Evolutionary conservation across 2,113 vertebrate genomes (phyloP).

Genomic region (Sapayoa aenigma): DNA sequence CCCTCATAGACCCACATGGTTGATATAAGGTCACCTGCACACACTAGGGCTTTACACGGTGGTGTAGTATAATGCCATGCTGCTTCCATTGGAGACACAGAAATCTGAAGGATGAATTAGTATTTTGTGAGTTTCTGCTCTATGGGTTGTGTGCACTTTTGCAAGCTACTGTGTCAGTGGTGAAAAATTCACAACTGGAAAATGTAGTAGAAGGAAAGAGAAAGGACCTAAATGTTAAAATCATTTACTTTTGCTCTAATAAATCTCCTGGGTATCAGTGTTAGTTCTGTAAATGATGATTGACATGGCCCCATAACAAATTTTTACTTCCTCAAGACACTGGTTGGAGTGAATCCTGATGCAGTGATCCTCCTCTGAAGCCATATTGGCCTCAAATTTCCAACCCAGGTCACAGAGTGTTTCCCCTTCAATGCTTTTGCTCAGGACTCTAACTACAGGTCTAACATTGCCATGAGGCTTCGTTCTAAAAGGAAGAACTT

Average conservation of each 20-base stretch:
- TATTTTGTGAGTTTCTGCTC: neutral
- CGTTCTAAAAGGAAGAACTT: neutral
- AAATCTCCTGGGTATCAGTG: neutral
- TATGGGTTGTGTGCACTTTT: neutral
- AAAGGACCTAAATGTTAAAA: neutral
- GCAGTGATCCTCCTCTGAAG: neutral
- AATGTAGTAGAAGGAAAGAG: neutral
- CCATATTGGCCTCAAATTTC: neutral
- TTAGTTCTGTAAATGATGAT: neutral
- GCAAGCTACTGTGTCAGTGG: neutral
- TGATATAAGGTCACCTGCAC: too few species aligned
- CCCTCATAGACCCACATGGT: accelerated
- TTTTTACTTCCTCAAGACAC: neutral
- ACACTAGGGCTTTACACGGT: neutral
- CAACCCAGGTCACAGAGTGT: neutral
- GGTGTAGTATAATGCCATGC: neutral
- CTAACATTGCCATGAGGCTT: neutral
- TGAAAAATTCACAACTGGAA: neutral
- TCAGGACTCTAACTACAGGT: neutral
- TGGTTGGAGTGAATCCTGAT: neutral
- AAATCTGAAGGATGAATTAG: neutral
- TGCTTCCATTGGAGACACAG: neutral
- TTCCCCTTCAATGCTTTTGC: neutral
- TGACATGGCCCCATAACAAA: neutral
- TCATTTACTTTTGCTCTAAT: neutral